Conservation (phyloP, 1,140 invertebrate genomes). For the Drosophila gunungcola region DNA sequence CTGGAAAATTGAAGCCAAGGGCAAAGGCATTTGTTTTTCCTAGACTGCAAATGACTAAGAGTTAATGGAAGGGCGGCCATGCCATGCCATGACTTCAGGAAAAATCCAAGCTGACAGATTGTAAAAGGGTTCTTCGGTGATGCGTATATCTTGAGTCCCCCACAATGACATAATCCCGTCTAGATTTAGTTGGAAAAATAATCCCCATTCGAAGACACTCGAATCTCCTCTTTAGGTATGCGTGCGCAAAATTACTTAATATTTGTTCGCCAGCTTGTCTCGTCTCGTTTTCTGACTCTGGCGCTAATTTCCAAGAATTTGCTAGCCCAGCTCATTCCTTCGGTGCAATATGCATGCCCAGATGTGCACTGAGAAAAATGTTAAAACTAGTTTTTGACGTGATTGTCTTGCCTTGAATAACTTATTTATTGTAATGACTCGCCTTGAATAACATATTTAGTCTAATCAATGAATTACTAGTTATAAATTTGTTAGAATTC, state of each 20-base stretch:
- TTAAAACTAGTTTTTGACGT: not conserved
- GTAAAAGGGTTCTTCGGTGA: constrained; percentile 20
- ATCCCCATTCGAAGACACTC: constrained; percentile 9
- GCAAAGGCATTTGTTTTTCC: constrained; percentile 40
- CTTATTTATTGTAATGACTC: too few relatives aligned
- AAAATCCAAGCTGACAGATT: constrained; percentile 17
- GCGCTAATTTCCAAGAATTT: constrained; percentile 49
- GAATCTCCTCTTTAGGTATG: constrained; percentile 39
- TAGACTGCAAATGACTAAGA: constrained; percentile 31
- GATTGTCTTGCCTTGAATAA: too few relatives aligned
- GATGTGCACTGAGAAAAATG: constrained; percentile 4
- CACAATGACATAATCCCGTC: constrained; percentile 46
- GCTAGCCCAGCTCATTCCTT: constrained; percentile 30
- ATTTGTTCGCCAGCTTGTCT: constrained; percentile 39
- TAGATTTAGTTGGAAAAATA: constrained; percentile 42
- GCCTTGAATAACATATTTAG: too few relatives aligned
- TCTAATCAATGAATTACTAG: too few relatives aligned
- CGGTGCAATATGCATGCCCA: constrained; percentile 31
- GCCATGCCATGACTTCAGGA: constrained; percentile 27
- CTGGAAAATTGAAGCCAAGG: constrained; percentile 67
- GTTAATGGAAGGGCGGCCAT: constrained; percentile 47
- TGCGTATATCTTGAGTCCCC: not conserved
- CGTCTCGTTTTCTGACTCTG: constrained; percentile 26
- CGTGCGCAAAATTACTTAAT: constrained; percentile 55
- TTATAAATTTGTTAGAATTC: too few relatives aligned